A percentile compares a stretch with the other conserved stretches of the same genome.
Conservation (phyloP, 2,797 vertebrate genomes). For the Phataginus tetradactyla region DNA sequence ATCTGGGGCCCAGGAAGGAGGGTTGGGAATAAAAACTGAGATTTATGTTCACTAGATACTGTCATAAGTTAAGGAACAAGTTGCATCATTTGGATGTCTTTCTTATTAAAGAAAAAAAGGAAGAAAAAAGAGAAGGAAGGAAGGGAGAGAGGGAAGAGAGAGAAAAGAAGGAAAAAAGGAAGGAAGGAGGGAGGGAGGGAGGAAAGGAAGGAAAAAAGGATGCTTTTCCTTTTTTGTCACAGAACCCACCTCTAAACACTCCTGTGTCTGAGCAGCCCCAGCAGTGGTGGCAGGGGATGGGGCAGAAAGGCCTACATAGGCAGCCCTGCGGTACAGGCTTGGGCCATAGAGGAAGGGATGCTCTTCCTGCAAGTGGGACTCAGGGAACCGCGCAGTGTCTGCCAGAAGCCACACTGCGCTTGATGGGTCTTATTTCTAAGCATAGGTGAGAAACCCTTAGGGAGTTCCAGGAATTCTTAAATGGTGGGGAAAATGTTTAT, state of each 20-base stretch:
- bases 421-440: background rate
- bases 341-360: accelerated
- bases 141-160: no score
- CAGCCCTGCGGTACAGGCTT: background rate
- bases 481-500: background rate
- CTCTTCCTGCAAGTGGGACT: background rate
- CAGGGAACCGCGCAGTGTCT: background rate
- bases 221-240: background rate
- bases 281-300: background rate
- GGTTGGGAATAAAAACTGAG: background rate
- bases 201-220: background rate
- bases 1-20: background rate
- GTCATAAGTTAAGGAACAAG: background rate
- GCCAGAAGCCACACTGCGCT: background rate
- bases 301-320: background rate
- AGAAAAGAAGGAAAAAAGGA: accelerated
- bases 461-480: background rate
- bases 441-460: background rate
- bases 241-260: background rate
- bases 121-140: accelerated
- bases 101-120: background rate
- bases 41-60: background rate
- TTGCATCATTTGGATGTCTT: background rate
- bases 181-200: background rate
- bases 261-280: background rate